These are phyloP conservation scores for Neosilurus mollespiculum DNA, from an alignment of 2,797 vertebrate species.

Conservation along the genomic window DNA sequence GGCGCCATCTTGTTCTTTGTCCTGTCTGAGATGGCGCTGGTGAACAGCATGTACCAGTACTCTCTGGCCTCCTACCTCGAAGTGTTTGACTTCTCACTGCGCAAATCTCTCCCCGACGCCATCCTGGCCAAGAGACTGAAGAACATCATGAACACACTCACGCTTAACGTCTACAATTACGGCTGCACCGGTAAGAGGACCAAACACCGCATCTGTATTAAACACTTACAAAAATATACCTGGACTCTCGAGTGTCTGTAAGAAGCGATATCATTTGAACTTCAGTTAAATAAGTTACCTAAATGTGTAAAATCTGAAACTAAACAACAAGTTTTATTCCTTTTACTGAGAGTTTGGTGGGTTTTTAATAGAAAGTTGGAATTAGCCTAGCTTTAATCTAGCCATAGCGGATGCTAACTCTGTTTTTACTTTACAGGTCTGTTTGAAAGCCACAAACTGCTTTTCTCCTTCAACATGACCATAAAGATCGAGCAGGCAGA, in stretches of 20 bases:
- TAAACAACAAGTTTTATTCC: not conserved
- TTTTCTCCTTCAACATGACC: conserved; percentile 94
- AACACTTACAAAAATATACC: not conserved
- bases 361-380: not conserved
- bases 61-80: conserved; percentile 90
- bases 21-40: conserved; percentile 91
- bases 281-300: not conserved
- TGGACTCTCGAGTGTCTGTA: not conserved
- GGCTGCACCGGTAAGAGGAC: conserved; percentile 85
- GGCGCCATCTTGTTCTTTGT: conserved; percentile 93
- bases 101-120: conserved; percentile 81
- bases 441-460: conserved; percentile 93
- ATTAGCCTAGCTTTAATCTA: not conserved
- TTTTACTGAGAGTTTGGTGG: not conserved
- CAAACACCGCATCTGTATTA: not conserved
- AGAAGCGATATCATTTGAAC: not conserved
- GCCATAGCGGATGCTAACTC: not conserved
- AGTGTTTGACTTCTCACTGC: conserved; percentile 86
- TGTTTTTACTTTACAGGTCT: conserved; percentile 73
- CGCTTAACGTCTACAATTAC: conserved; percentile 90
- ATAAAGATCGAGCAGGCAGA: conserved; percentile 93
- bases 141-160: conserved; percentile 88
- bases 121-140: conserved; percentile 78
- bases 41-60: conserved; percentile 97
- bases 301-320: not conserved